These are phyloP conservation scores for Nephrotoma appendiculata DNA, from an alignment of 2,888 invertebrate species.

Conservation along the genomic window DNA sequence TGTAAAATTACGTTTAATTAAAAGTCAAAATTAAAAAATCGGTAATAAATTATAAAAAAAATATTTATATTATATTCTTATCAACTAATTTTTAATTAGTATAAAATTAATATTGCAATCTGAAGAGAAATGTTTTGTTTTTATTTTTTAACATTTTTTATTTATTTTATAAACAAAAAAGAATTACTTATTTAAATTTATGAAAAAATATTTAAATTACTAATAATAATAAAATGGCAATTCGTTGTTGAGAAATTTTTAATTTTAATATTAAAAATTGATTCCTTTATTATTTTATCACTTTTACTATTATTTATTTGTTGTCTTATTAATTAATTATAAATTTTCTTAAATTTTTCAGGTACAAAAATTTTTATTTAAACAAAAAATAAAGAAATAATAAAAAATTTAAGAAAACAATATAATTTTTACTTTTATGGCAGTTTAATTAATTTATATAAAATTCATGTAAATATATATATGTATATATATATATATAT, in stretches of 20 bases:
- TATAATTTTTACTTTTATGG: neutral
- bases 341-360: conserved; percentile 2
- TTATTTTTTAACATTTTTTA: neutral
- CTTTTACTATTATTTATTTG: neutral
- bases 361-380: conserved; percentile 3
- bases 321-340: neutral
- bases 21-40: neutral
- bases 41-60: neutral
- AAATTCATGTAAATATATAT: neutral
- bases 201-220: neutral
- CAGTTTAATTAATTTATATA: neutral
- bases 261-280: neutral
- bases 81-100: neutral
- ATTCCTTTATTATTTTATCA: neutral
- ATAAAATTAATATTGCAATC: neutral
- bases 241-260: neutral
- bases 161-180: neutral
- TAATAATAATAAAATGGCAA: neutral
- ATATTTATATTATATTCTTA: neutral
- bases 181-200: neutral
- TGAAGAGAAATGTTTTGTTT: neutral
- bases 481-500: neutral
- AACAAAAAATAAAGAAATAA: neutral
- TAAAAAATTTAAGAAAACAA: neutral
- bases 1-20: neutral